These are phyloP conservation scores for Sepioteuthis lessoniana DNA, from an alignment of 2,888 invertebrate genomes.

Conservation along the genomic window DNA sequence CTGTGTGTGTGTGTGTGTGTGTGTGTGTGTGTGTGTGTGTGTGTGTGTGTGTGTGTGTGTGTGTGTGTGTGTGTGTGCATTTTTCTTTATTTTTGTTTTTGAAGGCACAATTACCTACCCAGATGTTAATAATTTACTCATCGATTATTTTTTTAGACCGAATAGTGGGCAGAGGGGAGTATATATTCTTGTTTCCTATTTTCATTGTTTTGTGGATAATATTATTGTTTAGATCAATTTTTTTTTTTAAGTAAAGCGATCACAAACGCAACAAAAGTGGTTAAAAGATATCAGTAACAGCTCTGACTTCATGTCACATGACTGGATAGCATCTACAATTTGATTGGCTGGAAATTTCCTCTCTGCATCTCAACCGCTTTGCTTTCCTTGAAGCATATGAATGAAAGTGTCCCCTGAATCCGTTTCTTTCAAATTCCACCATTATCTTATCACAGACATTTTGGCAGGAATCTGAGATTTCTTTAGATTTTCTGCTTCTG, in stretches of 20 bases:
- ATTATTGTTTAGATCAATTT: neutral
- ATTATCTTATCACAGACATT: slow-evolving; percentile 33
- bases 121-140: slow-evolving; percentile 23
- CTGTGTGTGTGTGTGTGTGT: neutral
- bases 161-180: neutral
- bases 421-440: neutral
- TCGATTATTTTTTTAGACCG: neutral
- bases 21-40: neutral
- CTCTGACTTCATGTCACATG: neutral
- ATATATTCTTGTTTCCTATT: neutral
- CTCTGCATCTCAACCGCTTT: neutral
- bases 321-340: slow-evolving; percentile 7
- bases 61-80: neutral
- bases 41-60: neutral
- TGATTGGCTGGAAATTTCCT: slow-evolving; percentile 6
- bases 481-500: slow-evolving; percentile 17
- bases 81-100: neutral
- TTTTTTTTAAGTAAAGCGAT: neutral
- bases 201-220: slow-evolving; percentile 17
- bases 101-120: slow-evolving; percentile 33
- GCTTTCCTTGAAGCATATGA: neutral
- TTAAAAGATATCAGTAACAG: slow-evolving; percentile 20
- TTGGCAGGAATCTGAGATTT: slow-evolving; percentile 33
- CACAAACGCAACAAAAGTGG: slow-evolving; percentile 20
- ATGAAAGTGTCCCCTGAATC: slow-evolving; percentile 16